Conservation (phyloP, 1,140 invertebrate species). For the Drosophila trapezifrons region DNA sequence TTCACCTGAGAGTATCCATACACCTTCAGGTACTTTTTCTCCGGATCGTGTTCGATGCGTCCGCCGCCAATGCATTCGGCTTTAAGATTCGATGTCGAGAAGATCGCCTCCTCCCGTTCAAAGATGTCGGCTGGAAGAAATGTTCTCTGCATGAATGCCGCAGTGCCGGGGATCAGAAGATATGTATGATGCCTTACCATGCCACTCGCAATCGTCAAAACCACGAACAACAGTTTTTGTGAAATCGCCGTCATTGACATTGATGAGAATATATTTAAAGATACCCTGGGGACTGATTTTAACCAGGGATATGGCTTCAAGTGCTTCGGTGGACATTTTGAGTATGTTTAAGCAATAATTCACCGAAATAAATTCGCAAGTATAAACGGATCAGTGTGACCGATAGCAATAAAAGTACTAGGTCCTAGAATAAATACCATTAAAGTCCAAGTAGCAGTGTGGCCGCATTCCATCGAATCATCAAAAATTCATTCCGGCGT, state of each 20-base stretch:
- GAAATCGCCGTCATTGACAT: conserved; percentile 85
- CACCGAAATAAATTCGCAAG: background rate
- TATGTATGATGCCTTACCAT: conserved; percentile 85
- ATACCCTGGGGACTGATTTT: conserved; percentile 92
- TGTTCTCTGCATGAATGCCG: background rate
- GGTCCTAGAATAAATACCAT: too few species aligned
- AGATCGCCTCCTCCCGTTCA: conserved; percentile 85
- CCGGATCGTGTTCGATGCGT: conserved; percentile 89
- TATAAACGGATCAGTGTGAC: background rate
- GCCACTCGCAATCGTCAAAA: conserved; percentile 87
- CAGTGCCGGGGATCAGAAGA: background rate
- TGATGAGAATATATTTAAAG: conserved; percentile 94
- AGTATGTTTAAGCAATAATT: background rate
- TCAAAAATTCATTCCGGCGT: background rate
- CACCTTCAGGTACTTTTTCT: conserved; percentile 88
- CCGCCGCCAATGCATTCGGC: conserved; percentile 91
- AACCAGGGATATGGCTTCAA: conserved; percentile 87
- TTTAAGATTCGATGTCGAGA: conserved; percentile 85
- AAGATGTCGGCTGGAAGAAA: conserved; percentile 87
- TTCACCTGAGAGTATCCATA: conserved; percentile 91
- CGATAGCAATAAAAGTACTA: background rate
- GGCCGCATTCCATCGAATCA: background rate
- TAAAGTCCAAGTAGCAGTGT: background rate
- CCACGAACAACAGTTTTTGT: conserved; percentile 90
- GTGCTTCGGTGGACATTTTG: conserved; percentile 71